Base-by-base conservation (phyloP, 1,140 invertebrate species). In the Drepana arcuata region DNA sequence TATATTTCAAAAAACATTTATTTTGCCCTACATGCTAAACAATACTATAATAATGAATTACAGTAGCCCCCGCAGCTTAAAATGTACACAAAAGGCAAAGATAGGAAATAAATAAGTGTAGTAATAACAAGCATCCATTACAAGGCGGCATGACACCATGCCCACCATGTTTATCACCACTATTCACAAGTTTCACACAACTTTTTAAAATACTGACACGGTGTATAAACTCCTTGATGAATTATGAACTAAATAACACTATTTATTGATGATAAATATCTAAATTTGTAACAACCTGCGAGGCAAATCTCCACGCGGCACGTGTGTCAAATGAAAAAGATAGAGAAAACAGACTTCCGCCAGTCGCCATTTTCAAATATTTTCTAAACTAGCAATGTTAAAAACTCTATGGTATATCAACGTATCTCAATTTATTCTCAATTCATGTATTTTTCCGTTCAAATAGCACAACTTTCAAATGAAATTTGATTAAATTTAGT, bases 221-320 rank as follows among this genome's bases (percentile, higher is more conserved):
- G 34, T 16, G 47, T 27, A 26, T 32, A 11, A 45, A 48, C 49
- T 52, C n/a, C 38, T 41, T 47, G 34, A 33, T 25, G 26, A 34
- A 34, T 36, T 48, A 37, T 18, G 3, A 40, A 43, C 21, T 24
- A 38, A 50, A 52, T 58, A 45, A 16, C 50, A 66, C 53, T 34
- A 34, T 27, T 61, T 46, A 43, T 42, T 32, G 51, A 46, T 11
- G 34, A 43, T 59, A 67, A 70, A 61, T 52, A 55, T 54, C 37
- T 41, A 59, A 67, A 62, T 62, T 59, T 55, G 57, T 64, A 79
- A 34, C 55, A 65, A 82, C 81, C 78, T 81, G 78, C 77, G 78
- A 54, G 73, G 62, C 42, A 74, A 80, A 71, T 79, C 75, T 84
- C 81, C 81, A 83, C 81, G 79, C 81, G 77, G 73, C 79, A 83